These are phyloP conservation scores for Phenganax subtilis DNA, from an alignment of 92 coral and sea anemone species.

Conservation along the genomic window DNA sequence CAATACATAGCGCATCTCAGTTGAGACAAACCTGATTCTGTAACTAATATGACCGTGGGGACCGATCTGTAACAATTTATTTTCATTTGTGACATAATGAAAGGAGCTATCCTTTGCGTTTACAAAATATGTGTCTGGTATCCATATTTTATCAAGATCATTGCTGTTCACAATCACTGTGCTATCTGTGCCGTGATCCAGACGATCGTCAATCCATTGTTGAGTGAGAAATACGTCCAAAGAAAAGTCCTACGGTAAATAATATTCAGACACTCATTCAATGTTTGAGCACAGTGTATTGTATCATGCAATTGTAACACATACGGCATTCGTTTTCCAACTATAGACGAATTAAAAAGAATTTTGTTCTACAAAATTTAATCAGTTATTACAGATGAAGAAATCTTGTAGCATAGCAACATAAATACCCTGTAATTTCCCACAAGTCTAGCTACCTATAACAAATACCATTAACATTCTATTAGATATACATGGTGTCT, in stretches of 20 bases:
- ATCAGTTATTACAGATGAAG: no score
- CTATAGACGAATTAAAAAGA: no score
- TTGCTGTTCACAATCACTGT: slow-evolving; percentile 81
- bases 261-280: not conserved
- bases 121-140: slow-evolving; percentile 96
- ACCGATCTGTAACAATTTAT: slow-evolving; percentile 77
- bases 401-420: no score
- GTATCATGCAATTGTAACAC: no score
- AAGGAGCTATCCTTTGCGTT: slow-evolving; percentile 91
- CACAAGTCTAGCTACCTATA: no score
- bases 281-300: no score
- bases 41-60: slow-evolving; percentile 76
- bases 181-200: slow-evolving; percentile 71
- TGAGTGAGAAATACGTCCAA: slow-evolving; percentile 85
- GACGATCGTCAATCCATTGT: slow-evolving; percentile 76
- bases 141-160: slow-evolving; percentile 83
- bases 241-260: slow-evolving; percentile 66
- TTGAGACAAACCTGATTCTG: slow-evolving; percentile 65
- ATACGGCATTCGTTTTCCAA: no score
- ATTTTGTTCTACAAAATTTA: no score
- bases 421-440: no score
- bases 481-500: no score
- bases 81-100: slow-evolving; percentile 84
- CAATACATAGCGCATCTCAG: not conserved
- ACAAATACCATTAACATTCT: no score